A percentile compares a stretch with the other conserved stretches of the same genome.
These are phyloP conservation scores for Phenacoccus solenopsis DNA, from an alignment of 1,140 invertebrate genomes.

Conservation along the genomic window DNA sequence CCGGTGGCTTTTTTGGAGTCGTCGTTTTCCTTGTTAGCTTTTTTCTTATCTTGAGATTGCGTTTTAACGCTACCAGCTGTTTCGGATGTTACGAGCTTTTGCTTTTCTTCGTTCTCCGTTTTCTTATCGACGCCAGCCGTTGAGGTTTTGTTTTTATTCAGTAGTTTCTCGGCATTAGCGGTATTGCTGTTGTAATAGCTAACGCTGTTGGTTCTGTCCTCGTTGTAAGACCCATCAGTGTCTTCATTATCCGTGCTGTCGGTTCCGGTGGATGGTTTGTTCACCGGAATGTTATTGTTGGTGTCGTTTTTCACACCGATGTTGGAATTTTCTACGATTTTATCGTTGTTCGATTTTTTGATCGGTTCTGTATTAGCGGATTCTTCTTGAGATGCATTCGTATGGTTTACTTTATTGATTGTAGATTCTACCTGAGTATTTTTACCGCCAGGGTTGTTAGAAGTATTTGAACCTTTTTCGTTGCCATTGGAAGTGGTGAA, in stretches of 20 bases:
- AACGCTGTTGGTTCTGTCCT: not conserved
- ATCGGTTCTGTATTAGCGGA: not conserved
- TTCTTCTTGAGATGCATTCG: not conserved
- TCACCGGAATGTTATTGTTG: not conserved
- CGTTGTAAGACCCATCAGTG: not conserved
- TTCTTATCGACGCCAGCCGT: not conserved
- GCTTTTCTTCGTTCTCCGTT: not conserved
- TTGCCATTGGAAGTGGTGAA: not conserved
- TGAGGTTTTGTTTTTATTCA: not conserved
- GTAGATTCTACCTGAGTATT: not conserved
- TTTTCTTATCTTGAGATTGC: not conserved
- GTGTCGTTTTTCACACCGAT: not conserved
- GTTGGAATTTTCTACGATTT: not conserved
- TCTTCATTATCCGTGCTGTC: not conserved
- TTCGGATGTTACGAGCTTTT: not conserved
- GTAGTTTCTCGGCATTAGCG: not conserved
- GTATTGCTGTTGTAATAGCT: not conserved
- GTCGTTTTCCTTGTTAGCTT: not conserved
- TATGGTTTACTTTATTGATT: not conserved
- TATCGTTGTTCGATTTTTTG: not conserved
- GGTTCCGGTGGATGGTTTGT: not conserved
- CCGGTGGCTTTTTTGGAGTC: not conserved
- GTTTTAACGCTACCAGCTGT: not conserved
- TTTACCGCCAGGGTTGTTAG: not conserved
- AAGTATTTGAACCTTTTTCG: not conserved